phyloP scores from a whole-genome alignment of 2,888 invertebrate genomes.

The Drosophila cyrtoloma region DNA sequence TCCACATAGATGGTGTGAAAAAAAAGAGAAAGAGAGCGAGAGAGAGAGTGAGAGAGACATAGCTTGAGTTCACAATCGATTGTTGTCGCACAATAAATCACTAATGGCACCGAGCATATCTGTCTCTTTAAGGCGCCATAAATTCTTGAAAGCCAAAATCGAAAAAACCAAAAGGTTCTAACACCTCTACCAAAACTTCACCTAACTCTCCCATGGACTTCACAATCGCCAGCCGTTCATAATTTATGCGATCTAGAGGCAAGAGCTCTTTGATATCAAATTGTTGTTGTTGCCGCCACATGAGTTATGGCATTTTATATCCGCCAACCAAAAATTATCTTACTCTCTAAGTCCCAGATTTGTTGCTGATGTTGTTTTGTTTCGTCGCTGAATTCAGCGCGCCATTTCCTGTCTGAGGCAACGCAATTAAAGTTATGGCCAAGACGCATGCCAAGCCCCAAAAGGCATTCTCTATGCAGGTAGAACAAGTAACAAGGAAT shows the following conservation, averaged over 20 bases:
- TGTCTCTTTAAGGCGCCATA: constrained; percentile 77
- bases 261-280: constrained; percentile 72
- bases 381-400: constrained; percentile 14
- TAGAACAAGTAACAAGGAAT: constrained; percentile 18
- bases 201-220: constrained; percentile 34
- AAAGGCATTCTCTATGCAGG: constrained; percentile 16
- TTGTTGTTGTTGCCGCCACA: constrained; percentile 62
- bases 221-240: constrained; percentile 47
- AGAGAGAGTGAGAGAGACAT: neutral
- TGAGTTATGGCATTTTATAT: constrained; percentile 74
- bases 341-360: constrained; percentile 32
- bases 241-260: constrained; percentile 73
- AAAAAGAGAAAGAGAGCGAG: neutral
- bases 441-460: constrained; percentile 39
- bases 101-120: constrained; percentile 69
- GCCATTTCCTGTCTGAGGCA: constrained; percentile 50
- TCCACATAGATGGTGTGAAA: neutral
- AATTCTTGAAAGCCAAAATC: constrained; percentile 56
- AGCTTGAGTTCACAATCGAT: constrained; percentile 53
- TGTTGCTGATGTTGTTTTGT: constrained; percentile 27
- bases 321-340: constrained; percentile 61
- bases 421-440: constrained; percentile 44
- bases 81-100: constrained; percentile 76
- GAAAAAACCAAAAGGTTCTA: constrained; percentile 67
- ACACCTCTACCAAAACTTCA: constrained; percentile 59